phyloP scores from a whole-genome alignment of 2,113 vertebrate species.

The Chamaetylas fuelleborni region DNA sequence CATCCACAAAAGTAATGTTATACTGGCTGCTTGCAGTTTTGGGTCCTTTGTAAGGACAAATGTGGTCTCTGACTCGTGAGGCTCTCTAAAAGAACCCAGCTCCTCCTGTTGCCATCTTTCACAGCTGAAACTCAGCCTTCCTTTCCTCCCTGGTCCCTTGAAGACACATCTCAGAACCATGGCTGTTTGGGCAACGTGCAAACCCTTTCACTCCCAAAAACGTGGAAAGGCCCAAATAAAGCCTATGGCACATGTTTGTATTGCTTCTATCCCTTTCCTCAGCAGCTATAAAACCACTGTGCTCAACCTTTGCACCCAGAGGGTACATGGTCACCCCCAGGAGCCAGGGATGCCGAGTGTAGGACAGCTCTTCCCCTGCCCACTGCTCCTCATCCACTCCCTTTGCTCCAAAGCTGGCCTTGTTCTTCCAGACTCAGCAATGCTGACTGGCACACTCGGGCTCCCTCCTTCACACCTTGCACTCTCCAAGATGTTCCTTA shows the following conservation, averaged over 20 bases:
- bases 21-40: background rate
- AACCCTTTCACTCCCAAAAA: background rate
- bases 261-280: background rate
- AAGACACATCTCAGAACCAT: background rate
- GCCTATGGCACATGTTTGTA: background rate
- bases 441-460: fast-evolving
- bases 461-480: background rate
- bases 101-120: background rate
- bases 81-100: background rate
- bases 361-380: background rate
- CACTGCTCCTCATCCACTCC: background rate
- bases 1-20: background rate
- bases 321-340: background rate
- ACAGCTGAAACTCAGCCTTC: background rate
- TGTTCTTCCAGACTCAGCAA: background rate
- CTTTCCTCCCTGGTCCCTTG: background rate
- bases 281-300: background rate
- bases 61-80: background rate
- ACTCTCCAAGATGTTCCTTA: background rate
- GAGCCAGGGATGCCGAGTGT: fast-evolving
- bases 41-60: background rate
- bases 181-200: background rate
- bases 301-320: background rate
- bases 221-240: background rate
- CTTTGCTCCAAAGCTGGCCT: background rate